Evolutionary conservation across 2,797 vertebrate species (phyloP).

Genomic region (Fundulus diaphanus): DNA sequence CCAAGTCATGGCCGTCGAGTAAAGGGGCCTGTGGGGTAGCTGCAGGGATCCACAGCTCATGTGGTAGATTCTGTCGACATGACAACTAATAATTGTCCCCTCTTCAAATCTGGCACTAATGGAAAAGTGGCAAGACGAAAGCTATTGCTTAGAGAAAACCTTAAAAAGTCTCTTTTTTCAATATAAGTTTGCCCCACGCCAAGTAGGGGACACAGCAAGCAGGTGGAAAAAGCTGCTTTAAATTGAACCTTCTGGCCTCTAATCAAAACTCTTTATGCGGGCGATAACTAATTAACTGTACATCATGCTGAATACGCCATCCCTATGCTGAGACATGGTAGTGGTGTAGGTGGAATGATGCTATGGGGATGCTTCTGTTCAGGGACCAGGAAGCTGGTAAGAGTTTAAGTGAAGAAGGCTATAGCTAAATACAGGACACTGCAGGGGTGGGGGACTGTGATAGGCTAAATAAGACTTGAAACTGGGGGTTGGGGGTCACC

Average conservation of each 20-base stretch:
- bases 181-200: background rate
- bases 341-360: background rate
- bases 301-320: background rate
- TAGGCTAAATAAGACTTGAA: background rate
- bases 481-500: background rate
- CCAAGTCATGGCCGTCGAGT: background rate
- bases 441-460: background rate
- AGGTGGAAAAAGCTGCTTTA: background rate
- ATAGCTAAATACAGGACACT: background rate
- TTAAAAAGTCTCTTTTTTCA: background rate
- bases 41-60: background rate
- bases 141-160: background rate
- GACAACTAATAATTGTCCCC: background rate
- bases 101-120: background rate
- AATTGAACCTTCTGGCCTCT: background rate
- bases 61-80: background rate
- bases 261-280: background rate
- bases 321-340: background rate
- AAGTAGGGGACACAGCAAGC: background rate
- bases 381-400: background rate
- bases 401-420: background rate
- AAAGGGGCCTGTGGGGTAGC: background rate
- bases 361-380: background rate
- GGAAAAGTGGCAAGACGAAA: background rate
- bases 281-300: background rate